Base-by-base conservation (phyloP, 1,140 invertebrate genomes). In the Heliconius nattereri region DNA sequence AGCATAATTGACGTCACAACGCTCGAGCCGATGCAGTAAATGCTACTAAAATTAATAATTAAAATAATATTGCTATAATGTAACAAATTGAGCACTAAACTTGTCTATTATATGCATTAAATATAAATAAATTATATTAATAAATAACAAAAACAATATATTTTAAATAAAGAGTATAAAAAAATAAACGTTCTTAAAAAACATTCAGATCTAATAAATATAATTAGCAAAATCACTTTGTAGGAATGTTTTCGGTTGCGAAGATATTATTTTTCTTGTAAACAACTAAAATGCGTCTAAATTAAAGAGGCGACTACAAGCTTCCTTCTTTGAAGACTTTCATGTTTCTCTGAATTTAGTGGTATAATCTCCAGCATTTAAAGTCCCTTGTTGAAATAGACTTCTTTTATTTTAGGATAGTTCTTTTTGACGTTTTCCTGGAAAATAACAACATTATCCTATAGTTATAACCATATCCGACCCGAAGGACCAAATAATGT, bases 331-430 rank as follows among this genome's bases (percentile, higher is more conserved):
- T n/a, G 13, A 26, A 66, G 60, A 66, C 60, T 45, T 37, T 29
- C 16, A 71, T 71, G 71, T 75, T 49, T 80, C 7, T 52, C 66
- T 79, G 37, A 66, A 66, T 29, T 70, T 60, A 40, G 29, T 66
- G 32, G n/a, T 73, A 40, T 79, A 66, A 29, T 26, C 20, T 45
- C 45, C 73, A 19, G 26, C 45, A 16, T 35, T 89, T 90, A 92
- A 71, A 92, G 80, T n/a, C 91, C 91, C 77, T 93, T 93, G 78
- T 93, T 93, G 87, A 86, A 93, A 73, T 85, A 83, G 7, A 92
- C 83, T 71, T 86, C 81, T 35, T 84, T 86, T 26, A 81, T 66
- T 76, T 88, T 85, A 0, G 88, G 89, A 71, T 84, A 87, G 75
- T 90, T 89, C 73, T 85, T 89, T 57, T 88, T 85, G 9, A 87